Percentiles rank a stretch among this genome's conserved stretches.
Evolutionary conservation across 2,888 invertebrate genomes (phyloP).

Genomic region (Diloba caeruleocephala): DNA sequence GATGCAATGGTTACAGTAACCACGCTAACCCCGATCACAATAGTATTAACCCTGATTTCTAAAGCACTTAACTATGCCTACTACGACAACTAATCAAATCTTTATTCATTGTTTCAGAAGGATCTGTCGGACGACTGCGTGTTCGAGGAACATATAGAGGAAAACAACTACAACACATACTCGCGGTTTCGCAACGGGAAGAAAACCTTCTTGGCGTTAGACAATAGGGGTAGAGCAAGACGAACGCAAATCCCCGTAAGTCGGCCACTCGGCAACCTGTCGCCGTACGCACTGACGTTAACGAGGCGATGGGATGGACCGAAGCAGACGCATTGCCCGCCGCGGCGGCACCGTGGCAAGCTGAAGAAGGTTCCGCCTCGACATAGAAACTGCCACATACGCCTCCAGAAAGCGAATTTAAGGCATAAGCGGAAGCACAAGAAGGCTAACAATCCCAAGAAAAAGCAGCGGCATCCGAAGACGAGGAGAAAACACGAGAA

Average conservation of each 20-base stretch:
- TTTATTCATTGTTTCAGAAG: constrained; percentile 92
- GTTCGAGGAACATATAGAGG: constrained; percentile 95
- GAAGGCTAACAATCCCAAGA: constrained; percentile 84
- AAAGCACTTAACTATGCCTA: constrained; percentile 29
- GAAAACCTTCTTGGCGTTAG: constrained; percentile 94
- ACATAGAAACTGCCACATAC: constrained; percentile 83
- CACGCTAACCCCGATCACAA: constrained; percentile 22
- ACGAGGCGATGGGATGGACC: constrained; percentile 78
- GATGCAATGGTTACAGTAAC: constrained; percentile 19
- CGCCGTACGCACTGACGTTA: constrained; percentile 92
- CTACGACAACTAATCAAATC: constrained; percentile 57
- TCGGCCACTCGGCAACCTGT: constrained; percentile 92
- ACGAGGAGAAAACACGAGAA: constrained; percentile 86
- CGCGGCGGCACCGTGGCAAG: constrained; percentile 81
- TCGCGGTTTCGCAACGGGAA: constrained; percentile 91
- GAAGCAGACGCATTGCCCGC: constrained; percentile 75
- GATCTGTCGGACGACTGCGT: constrained; percentile 95
- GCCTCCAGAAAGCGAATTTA: constrained; percentile 82
- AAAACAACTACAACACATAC: constrained; percentile 96
- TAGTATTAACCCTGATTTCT: background rate
- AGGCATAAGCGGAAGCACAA: constrained; percentile 86
- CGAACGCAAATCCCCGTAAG: constrained; percentile 92
- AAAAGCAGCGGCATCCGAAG: constrained; percentile 88
- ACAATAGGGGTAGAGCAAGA: constrained; percentile 92
- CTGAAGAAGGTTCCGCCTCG: constrained; percentile 81